These are phyloP conservation scores for Ischnura elegans DNA, from an alignment of 2,888 invertebrate species.

Conservation along the genomic window DNA sequence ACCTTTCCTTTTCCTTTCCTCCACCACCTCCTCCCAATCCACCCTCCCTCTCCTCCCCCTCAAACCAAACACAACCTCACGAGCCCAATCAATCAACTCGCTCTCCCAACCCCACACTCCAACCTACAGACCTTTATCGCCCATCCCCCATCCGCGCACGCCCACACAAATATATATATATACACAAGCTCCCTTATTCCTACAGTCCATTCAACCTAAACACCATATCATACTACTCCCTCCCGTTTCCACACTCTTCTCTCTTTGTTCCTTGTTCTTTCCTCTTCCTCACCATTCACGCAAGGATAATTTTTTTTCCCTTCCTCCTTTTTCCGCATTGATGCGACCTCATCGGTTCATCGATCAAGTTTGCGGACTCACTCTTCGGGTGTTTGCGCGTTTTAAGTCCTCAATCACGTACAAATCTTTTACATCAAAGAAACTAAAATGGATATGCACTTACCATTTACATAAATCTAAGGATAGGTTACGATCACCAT, in stretches of 20 bases:
- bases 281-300: not conserved
- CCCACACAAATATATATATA: not conserved
- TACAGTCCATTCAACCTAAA: conserved; percentile 25
- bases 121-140: not conserved
- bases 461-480: too few relatives aligned
- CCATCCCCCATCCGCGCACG: not conserved
- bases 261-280: not conserved
- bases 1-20: not conserved
- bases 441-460: too few relatives aligned
- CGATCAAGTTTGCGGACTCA: too few relatives aligned
- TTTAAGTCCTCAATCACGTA: too few relatives aligned
- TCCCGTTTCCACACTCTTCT: not conserved
- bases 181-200: not conserved
- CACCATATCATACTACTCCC: conserved; percentile 3
- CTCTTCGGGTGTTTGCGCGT: too few relatives aligned
- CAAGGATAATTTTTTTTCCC: too few relatives aligned
- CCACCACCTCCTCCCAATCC: not conserved
- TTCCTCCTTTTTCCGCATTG: too few relatives aligned
- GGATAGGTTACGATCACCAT: too few relatives aligned
- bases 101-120: not conserved
- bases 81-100: conserved; percentile 55
- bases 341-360: too few relatives aligned
- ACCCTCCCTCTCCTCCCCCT: not conserved
- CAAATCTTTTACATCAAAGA: too few relatives aligned
- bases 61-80: conserved; percentile 49